Conservation (phyloP, 2,113 vertebrate genomes). For the Ciconia stormi region DNA sequence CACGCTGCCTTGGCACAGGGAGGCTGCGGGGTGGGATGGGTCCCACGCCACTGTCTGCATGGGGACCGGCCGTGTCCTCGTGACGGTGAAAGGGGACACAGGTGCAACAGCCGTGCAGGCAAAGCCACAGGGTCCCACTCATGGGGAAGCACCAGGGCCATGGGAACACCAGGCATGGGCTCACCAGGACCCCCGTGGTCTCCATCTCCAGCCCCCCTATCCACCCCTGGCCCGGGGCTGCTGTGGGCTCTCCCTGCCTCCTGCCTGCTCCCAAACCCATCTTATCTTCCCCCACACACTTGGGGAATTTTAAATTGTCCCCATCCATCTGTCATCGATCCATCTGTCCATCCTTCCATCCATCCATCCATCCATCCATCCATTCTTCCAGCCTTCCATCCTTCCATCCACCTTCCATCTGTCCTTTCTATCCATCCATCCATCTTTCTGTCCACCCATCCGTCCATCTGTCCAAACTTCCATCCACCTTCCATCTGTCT, state of each 20-base stretch:
- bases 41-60: background rate
- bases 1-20: accelerated
- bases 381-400: no score
- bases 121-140: background rate
- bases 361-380: background rate
- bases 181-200: accelerated
- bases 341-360: background rate
- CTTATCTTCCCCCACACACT: background rate
- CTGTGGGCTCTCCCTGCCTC: background rate
- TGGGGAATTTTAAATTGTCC: background rate
- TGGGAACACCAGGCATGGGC: background rate
- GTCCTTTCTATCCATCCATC: no score
- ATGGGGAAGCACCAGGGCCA: background rate
- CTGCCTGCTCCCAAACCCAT: background rate
- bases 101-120: accelerated
- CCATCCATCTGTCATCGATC: accelerated
- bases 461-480: background rate
- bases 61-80: background rate
- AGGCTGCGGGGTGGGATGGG: background rate
- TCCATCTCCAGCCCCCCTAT: background rate
- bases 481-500: background rate
- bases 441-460: no score
- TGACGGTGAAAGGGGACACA: background rate
- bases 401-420: no score
- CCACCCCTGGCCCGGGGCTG: accelerated